These are phyloP conservation scores for Drosophila subquinaria DNA, from an alignment of 2,888 invertebrate genomes.

Conservation along the genomic window DNA sequence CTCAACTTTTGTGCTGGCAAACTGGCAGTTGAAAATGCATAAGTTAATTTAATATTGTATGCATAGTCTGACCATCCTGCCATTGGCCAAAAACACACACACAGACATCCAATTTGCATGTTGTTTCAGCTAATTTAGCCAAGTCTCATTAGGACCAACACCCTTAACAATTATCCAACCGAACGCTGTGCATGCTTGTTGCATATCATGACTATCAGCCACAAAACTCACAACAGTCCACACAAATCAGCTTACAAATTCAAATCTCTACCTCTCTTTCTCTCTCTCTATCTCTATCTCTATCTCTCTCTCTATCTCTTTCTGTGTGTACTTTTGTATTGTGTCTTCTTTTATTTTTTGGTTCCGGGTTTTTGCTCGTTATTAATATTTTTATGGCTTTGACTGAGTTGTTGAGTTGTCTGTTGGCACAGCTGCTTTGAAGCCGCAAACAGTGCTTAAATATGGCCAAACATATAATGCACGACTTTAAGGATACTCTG, in stretches of 20 bases:
- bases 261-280: constrained; percentile 35
- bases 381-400: constrained; percentile 58
- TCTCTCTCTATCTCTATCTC: constrained; percentile 2
- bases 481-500: neutral
- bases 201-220: constrained; percentile 15
- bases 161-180: constrained; percentile 37
- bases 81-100: constrained; percentile 4
- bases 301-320: neutral
- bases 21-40: constrained; percentile 51
- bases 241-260: constrained; percentile 58
- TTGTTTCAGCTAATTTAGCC: constrained; percentile 24
- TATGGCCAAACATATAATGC: neutral
- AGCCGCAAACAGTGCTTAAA: constrained; percentile 39
- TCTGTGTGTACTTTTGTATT: constrained; percentile 8
- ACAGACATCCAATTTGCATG: constrained; percentile 26
- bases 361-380: constrained; percentile 40
- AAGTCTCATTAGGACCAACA: constrained; percentile 48
- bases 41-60: constrained; percentile 54
- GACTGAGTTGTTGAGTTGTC: constrained; percentile 35
- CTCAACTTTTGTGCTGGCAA: constrained; percentile 57
- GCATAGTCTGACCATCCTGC: neutral
- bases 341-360: constrained; percentile 13
- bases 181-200: constrained; percentile 5
- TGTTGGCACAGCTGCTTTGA: constrained; percentile 39
- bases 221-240: constrained; percentile 26